These are phyloP conservation scores for Papilio dardanus DNA, from an alignment of 1,140 invertebrate genomes.

Conservation along the genomic window DNA sequence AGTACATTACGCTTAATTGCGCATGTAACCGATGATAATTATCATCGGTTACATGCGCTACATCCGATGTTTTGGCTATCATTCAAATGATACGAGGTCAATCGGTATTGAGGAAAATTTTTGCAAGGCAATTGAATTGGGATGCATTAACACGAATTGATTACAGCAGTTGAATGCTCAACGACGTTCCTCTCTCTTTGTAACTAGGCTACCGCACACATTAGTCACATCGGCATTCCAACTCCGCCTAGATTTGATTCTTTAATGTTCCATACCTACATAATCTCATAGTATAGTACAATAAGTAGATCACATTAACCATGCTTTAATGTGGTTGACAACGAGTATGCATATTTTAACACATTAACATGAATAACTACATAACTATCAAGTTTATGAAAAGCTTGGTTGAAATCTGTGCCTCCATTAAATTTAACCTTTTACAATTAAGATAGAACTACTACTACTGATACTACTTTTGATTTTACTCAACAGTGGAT, in stretches of 20 bases:
- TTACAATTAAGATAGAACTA: no score
- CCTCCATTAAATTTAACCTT: no score
- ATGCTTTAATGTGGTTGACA: neutral
- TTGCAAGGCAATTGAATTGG: constrained; percentile 32
- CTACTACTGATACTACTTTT: no score
- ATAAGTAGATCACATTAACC: neutral
- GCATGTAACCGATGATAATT: no score
- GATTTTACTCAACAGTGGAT: no score
- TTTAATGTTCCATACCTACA: neutral
- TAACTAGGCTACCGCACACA: constrained; percentile 35
- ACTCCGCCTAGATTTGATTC: constrained; percentile 20
- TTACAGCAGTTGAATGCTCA: constrained; percentile 35
- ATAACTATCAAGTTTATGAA: no score
- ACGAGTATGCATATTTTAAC: neutral
- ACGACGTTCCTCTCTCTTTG: constrained; percentile 33
- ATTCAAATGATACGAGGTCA: constrained; percentile 35
- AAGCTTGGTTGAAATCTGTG: no score
- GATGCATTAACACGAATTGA: constrained; percentile 37
- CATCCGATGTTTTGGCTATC: constrained; percentile 27
- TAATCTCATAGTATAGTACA: neutral
- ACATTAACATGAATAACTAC: neutral
- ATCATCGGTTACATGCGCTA: neutral
- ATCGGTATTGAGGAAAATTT: constrained; percentile 23
- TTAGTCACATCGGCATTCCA: constrained; percentile 34
- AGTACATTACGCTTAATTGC: neutral